Base-by-base conservation (phyloP, 2,113 vertebrate genomes). In the Dromas ardeola region DNA sequence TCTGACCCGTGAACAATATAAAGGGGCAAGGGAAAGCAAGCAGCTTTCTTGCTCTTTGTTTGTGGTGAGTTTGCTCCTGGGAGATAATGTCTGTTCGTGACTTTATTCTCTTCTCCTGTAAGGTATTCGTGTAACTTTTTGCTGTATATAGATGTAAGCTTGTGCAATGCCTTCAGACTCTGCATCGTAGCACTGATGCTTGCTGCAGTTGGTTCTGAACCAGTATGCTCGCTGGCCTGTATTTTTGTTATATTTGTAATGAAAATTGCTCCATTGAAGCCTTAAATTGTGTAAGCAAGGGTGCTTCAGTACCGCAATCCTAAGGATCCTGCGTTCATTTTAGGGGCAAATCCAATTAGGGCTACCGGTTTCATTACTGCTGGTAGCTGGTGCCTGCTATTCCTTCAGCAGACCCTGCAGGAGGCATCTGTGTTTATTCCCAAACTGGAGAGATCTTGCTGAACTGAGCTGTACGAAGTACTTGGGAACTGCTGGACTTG, bases 191-290 rank as follows among this genome's bases (percentile, higher is more conserved):
- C n/a, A 7, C 30, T 43, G 22, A 19, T 17, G 40, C 21, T 53
- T 36, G 17, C 49, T 36, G 38, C 43, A 43, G 79, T 47, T 70
- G 13, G 20, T 93, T 84, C 43, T 81, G 84, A 95, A 87, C 13
- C 19, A 9, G 18, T 21, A 7, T 32, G 22, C 81, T 70, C 4
- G 4, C 40, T 76, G 30, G 23, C 10, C 6, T 53, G 26, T 17
- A 4, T 22, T 66, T 71, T 30, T 32, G 6, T 20, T 63, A 5
- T 17, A 19, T 65, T 63, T 49, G 36, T 36, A 90, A 71, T 78
- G 52, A 87, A 91, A 86, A 94, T 61, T 92, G 82, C 82, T 94
- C 88, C 62, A 83, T 43, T 27, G 36, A 86, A 96, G 83, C 52
- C n/a, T 92, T 93, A 78, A 49, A 30, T 18, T 12, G 38, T 26